These are phyloP conservation scores for Andrena haemorrhoa DNA, from an alignment of 2,888 invertebrate species.

Conservation along the genomic window DNA sequence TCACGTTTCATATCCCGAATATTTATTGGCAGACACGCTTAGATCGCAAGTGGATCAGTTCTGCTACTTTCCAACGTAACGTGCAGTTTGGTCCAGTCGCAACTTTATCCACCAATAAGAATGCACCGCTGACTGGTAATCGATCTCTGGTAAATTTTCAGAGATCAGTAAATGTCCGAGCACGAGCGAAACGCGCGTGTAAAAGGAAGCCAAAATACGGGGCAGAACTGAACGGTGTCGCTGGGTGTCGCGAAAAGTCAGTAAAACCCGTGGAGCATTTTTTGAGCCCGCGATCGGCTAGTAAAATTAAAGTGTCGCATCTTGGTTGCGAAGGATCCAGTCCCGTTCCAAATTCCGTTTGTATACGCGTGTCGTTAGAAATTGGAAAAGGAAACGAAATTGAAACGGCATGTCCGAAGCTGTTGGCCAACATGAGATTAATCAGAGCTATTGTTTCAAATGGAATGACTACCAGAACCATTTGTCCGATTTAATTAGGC, in stretches of 20 bases:
- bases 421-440: constrained; percentile 64
- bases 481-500: constrained; percentile 81
- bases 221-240: not conserved
- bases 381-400: constrained; percentile 77
- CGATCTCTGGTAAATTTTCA: constrained; percentile 10
- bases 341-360: constrained; percentile 66
- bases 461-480: constrained; percentile 84
- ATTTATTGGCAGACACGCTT: constrained; percentile 1
- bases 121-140: not conserved
- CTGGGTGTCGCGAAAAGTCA: not conserved
- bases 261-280: not conserved
- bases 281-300: not conserved
- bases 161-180: not conserved
- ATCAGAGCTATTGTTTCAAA: constrained; percentile 82
- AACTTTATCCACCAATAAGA: constrained; percentile 10
- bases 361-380: constrained; percentile 57
- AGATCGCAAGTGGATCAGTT: not conserved
- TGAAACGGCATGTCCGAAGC: constrained; percentile 79
- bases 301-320: constrained; percentile 46
- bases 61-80: not conserved
- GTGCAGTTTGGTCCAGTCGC: not conserved
- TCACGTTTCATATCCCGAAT: not conserved
- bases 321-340: constrained; percentile 47
- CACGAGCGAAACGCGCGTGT: not conserved
- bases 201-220: not conserved